Percentiles rank a stretch among this genome's conserved stretches.
Evolutionary conservation across 1,140 invertebrate genomes (phyloP).

Genomic region (Drosophila littoralis): DNA sequence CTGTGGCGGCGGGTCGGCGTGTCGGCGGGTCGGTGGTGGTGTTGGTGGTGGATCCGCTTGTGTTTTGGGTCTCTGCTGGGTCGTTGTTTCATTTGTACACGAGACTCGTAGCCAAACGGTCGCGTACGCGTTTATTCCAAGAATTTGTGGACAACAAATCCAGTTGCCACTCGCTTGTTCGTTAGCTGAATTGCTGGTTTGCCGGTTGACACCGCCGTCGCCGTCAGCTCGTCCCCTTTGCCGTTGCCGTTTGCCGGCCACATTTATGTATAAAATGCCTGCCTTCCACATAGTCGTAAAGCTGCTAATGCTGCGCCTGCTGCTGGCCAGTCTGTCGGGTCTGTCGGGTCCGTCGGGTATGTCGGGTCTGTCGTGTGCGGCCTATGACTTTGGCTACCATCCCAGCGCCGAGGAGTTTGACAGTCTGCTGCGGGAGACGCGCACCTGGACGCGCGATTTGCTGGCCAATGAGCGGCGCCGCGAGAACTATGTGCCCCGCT

Average conservation of each 20-base stretch:
- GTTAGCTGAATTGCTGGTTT: not conserved
- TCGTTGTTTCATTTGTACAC: conserved; percentile 68
- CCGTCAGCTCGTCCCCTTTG: not conserved
- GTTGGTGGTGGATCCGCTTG: not conserved
- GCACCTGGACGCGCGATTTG: conserved; percentile 69
- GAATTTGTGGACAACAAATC: conserved; percentile 24
- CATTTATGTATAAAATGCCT: conserved; percentile 23
- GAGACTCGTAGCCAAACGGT: conserved; percentile 66
- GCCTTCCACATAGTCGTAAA: conserved; percentile 35
- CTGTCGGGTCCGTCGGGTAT: conserved; percentile 9
- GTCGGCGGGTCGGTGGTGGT: not conserved
- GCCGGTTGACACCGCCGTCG: not conserved
- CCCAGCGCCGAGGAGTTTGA: conserved; percentile 82
- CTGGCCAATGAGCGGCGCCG: conserved; percentile 42
- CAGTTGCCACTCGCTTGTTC: conserved; percentile 9
- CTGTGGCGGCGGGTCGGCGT: conserved; percentile 1
- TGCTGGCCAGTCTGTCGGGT: conserved; percentile 48
- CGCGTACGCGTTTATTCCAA: conserved; percentile 48
- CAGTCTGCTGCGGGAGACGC: conserved; percentile 63
- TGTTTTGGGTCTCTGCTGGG: conserved; percentile 9
- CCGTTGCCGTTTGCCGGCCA: not conserved
- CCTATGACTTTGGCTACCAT: conserved; percentile 78
- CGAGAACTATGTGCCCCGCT: conserved; percentile 58
- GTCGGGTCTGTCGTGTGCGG: conserved; percentile 1
- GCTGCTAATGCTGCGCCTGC: conserved; percentile 50